A percentile compares a stretch with the other conserved stretches of the same genome.
Evolutionary conservation across 2,797 vertebrate species (phyloP).

Genomic region (Sternotherus odoratus): DNA sequence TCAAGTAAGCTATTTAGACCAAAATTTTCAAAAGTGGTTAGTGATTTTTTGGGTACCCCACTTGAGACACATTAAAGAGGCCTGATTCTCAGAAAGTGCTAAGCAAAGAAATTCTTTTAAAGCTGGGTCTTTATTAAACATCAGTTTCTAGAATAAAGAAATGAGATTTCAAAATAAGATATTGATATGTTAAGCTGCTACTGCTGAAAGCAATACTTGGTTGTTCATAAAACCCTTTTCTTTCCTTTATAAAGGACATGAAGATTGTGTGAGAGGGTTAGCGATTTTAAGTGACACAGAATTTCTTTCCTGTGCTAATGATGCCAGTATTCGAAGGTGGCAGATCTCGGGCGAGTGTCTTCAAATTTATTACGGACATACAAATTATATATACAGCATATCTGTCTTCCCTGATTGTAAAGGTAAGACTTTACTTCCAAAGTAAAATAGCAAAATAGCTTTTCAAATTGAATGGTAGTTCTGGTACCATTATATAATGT

Average conservation of each 20-base stretch:
- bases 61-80: not conserved
- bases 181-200: not conserved
- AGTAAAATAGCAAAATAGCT: not conserved
- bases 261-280: constrained; percentile 96
- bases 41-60: not conserved
- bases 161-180: not conserved
- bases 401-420: constrained; percentile 90
- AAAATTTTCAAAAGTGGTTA: not conserved
- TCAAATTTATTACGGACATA: constrained; percentile 94
- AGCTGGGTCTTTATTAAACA: not conserved
- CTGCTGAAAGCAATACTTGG: not conserved
- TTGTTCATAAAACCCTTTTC: constrained; percentile 8
- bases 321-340: constrained; percentile 94
- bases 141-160: not conserved
- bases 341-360: constrained; percentile 92
- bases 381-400: constrained; percentile 97
- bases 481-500: not conserved
- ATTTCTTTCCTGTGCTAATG: constrained; percentile 98
- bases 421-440: constrained; percentile 80
- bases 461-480: not conserved
- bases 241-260: constrained; percentile 86
- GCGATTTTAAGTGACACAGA: constrained; percentile 91
- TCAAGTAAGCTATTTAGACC: not conserved
- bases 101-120: not conserved
- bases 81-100: not conserved